A percentile compares a stretch with the other conserved stretches of the same genome.
Conservation (phyloP, 2,113 vertebrate genomes). For the Serinus canaria region DNA sequence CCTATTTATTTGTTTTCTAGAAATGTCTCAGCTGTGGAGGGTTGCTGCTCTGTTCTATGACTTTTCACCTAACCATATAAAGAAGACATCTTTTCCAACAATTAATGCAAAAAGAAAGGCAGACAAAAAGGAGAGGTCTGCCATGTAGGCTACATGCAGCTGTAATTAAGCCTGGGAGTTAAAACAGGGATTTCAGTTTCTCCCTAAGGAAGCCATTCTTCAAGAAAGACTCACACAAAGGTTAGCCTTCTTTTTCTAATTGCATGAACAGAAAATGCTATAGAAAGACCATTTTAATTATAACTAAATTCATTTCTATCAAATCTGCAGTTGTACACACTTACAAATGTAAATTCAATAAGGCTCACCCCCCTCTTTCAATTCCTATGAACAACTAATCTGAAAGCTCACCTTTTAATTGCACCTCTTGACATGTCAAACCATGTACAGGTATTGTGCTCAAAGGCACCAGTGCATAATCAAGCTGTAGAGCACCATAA, state of each 20-base stretch:
- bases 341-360: conserved; percentile 49
- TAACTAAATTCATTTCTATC: conserved; percentile 33
- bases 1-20: background rate
- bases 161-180: conserved; percentile 34
- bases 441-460: background rate
- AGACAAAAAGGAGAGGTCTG: background rate
- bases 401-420: conserved; percentile 55
- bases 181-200: background rate
- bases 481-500: background rate
- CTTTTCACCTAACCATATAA: background rate
- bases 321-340: conserved; percentile 22
- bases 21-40: background rate
- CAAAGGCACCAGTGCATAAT: conserved; percentile 17
- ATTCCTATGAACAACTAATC: conserved; percentile 31
- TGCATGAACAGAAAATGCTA: conserved; percentile 32
- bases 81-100: background rate
- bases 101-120: background rate
- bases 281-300: conserved; percentile 46
- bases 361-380: conserved; percentile 18
- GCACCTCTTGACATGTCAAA: conserved; percentile 34
- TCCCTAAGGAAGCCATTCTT: conserved; percentile 1
- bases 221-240: conserved; percentile 18
- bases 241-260: conserved; percentile 32
- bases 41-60: background rate
- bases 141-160: background rate